Base-by-base conservation (phyloP, 2,113 vertebrate species). In the Girardinichthys multiradiatus region DNA sequence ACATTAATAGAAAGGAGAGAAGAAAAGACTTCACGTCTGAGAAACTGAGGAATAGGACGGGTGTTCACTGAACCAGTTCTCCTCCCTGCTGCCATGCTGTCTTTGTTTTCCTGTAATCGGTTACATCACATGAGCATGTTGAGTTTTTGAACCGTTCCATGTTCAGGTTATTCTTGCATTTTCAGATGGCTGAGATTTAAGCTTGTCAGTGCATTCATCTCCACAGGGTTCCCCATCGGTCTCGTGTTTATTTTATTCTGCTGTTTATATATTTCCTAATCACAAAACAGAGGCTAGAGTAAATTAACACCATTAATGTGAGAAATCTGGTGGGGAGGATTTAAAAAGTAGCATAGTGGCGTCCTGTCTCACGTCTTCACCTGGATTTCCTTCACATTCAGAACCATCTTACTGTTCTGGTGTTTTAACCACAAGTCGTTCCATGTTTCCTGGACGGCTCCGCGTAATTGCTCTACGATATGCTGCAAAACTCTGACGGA, bases 401-500 rank as follows among this genome's bases (percentile, higher is more conserved):
- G 57, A 74, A 66, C 1, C 0, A 57, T 39, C 61, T 80, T 48
- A 31, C 63, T 11, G 12, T n/a, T 59, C 31, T 33, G 31, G 31
- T 33, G 31, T 24, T 72, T 65, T 37, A 65, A 28, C 48, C 33
- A 51, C 51, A 60, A 54, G 57, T 73, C 70, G 29, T 77, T 80
- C 61, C 51, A 35, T 57, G 78, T 79, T 37, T 42, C 30, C 35
- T 29, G 6, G 17, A 45, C 24, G 2, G 61, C 58, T 37, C 54
- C 27, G 54, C 57, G 3, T 33, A n/a, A 57, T 72, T 37, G 86
- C 90, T 92, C 87, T 87, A 27, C 81, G 35, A 92, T 85, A 90
- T 91, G 91, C 92, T 93, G 89, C 90, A 91, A 85, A 89, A 88
- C 76, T 83, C 87, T 84, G 78, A 90, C 79, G 67, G 64, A 82